A percentile compares a stretch with the other conserved stretches of the same genome.
These are phyloP conservation scores for Macaca fascicularis DNA, from an alignment of 2,113 vertebrate genomes.

Conservation along the genomic window T2T-MFA8v1.1 NC_088379.1:134180501-134181000, in stretches of 20 bases:
- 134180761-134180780: constrained; percentile 70
- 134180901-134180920: constrained; percentile 64
- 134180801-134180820: constrained; percentile 74
- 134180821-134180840: constrained; percentile 77
- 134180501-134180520: neutral
- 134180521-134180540: neutral
- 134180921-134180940: constrained; percentile 59
- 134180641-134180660: constrained; percentile 66
- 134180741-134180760: constrained; percentile 78
- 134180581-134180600: constrained; percentile 50
- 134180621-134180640: constrained; percentile 75
- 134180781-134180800: constrained; percentile 78
- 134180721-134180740: constrained; percentile 74
- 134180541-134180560: constrained; percentile 25
- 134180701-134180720: constrained; percentile 78
- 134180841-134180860: constrained; percentile 63
- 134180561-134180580: neutral
- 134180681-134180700: constrained; percentile 77
- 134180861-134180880: constrained; percentile 45
- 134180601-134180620: constrained; percentile 59
- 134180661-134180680: constrained; percentile 63
- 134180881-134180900: constrained; percentile 38
- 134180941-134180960: constrained; percentile 34
- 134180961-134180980: neutral
- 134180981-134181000: neutral